Conservation (phyloP, 2,797 vertebrate genomes). For the Merluccius polli region DNA sequence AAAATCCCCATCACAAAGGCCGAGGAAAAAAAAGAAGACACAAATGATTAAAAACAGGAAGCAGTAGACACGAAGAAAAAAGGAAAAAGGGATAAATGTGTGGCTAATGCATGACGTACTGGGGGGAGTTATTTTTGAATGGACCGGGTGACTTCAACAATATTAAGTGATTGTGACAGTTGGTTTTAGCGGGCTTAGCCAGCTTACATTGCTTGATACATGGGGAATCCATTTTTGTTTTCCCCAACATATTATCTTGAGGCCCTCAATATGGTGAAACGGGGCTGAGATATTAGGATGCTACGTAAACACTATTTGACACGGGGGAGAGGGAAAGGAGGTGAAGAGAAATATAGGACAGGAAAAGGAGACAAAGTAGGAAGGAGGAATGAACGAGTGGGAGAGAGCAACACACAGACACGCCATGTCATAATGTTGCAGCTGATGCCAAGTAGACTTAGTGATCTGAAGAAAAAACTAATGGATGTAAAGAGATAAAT, state of each 20-base stretch:
- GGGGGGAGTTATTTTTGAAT: slow-evolving; percentile 26
- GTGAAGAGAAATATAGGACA: background rate
- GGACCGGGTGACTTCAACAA: slow-evolving; percentile 31
- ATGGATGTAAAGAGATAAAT: no score
- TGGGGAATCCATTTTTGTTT: slow-evolving; percentile 52
- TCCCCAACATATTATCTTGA: slow-evolving; percentile 50
- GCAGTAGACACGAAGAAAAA: background rate
- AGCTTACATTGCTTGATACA: slow-evolving; percentile 20
- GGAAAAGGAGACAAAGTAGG: background rate
- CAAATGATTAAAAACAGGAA: background rate
- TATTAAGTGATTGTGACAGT: slow-evolving; percentile 24
- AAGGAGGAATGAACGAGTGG: slow-evolving; percentile 14
- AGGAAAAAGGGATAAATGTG: slow-evolving; percentile 8
- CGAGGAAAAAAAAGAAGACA: no score
- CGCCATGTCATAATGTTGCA: background rate
- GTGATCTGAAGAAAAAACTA: no score
- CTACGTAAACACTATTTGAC: no score
- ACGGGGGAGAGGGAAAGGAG: background rate
- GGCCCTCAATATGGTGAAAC: slow-evolving; percentile 35
- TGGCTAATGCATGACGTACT: slow-evolving; percentile 25
- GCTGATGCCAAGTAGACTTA: background rate
- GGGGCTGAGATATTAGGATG: no score
- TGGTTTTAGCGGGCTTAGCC: slow-evolving; percentile 22
- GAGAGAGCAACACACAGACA: slow-evolving; percentile 16
- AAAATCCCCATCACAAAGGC: no score